Base-by-base conservation (phyloP, 2,113 vertebrate species). In the Albula glossodonta region DNA sequence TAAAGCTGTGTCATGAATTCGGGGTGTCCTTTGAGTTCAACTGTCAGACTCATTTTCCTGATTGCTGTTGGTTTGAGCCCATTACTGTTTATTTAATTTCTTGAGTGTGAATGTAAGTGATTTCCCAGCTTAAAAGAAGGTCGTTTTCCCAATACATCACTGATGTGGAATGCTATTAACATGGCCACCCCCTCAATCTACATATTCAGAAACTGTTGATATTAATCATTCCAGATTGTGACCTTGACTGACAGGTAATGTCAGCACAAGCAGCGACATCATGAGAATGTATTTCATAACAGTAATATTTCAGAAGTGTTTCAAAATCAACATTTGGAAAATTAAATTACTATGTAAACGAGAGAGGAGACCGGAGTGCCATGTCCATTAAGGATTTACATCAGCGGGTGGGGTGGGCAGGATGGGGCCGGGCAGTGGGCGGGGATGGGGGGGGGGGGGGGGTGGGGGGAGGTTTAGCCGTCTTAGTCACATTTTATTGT, bases 241-340 rank as follows among this genome's bases (percentile, higher is more conserved):
- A 85, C 84, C 84, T 85, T 85, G 78, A 85, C 77, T 85, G 84
- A 63, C 78, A 80, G 78, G 56, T 80, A 80, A 85, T 80, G 84
- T 85, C 57, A 80, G 63, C 78, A 78, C 56, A 48, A 49, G 82
- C 82, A 15, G 57, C 41, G 17, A 41, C 15, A 22, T 77, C 80
- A 63, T 63, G 78, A 41, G 78, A 80, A 63, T 63, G 56, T 41
- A 60, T 80, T 80, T 80, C 80, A 53, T 85, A 85, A 60, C 56
- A 15, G 31, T 51, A 11, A 56, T 22, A 53, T 80, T 85, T 85
- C 63, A 57, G 84, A 78, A 41, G 83, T n/a, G 74, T 53, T 53
- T 51, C 53, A 78, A 56, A 84, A 48, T 79, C 74, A 84, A 48
- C 49, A 15, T 48, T 77, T 63, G 53, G 52, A 41, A 85, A 80